phyloP scores from a whole-genome alignment of 2,797 vertebrate genomes.

The Pseudochirops corinnae region DNA sequence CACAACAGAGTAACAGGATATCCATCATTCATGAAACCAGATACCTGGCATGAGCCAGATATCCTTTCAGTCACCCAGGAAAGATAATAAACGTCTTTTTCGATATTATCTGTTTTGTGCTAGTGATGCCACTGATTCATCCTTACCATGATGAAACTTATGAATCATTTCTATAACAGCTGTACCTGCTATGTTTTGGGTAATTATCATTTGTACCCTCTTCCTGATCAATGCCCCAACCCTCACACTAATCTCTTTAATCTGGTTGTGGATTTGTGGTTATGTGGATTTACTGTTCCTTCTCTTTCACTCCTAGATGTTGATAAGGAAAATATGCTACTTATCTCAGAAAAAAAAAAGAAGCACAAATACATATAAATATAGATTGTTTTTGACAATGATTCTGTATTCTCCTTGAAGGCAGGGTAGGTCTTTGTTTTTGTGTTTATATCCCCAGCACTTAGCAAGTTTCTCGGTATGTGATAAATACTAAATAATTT shows the following conservation, averaged over 20 bases:
- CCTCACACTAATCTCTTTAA: slow-evolving; percentile 62
- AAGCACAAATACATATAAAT: neutral
- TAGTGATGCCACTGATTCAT: slow-evolving; percentile 64
- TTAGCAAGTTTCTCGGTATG: neutral
- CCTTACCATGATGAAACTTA: slow-evolving; percentile 70
- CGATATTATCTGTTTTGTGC: slow-evolving; percentile 46
- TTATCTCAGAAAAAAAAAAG: neutral
- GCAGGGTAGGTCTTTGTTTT: neutral
- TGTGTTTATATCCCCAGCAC: neutral
- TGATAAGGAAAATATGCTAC: neutral
- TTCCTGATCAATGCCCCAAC: neutral
- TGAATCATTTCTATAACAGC: slow-evolving; percentile 61
- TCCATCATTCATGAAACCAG: slow-evolving; percentile 28
- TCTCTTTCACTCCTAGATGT: neutral
- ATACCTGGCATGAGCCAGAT: slow-evolving; percentile 64
- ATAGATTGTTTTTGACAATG: neutral
- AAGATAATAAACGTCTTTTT: slow-evolving; percentile 54
- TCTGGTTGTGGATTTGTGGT: neutral
- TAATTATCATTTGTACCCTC: neutral
- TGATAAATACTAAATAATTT: neutral
- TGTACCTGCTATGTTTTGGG: slow-evolving; percentile 42
- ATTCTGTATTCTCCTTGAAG: neutral
- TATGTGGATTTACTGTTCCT: neutral
- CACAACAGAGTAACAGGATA: neutral
- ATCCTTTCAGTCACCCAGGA: slow-evolving; percentile 62